These are phyloP conservation scores for Rhyacophila evoluta DNA, from an alignment of 2,888 invertebrate species.

Conservation along the genomic window DNA sequence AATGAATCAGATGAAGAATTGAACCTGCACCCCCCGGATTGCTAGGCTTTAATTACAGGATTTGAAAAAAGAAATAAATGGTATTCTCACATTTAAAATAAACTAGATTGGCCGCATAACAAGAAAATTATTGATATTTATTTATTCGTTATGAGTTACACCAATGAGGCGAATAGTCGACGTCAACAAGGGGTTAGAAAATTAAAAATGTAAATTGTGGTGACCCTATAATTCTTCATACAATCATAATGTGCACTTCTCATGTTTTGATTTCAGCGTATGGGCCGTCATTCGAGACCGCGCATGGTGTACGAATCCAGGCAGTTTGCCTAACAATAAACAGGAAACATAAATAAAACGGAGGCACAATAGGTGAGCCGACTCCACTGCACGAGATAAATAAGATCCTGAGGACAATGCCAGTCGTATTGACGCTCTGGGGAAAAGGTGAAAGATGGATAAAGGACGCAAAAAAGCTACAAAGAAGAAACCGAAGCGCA, in stretches of 20 bases:
- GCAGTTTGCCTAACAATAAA: slow-evolving; percentile 43
- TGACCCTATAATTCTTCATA: too few species aligned
- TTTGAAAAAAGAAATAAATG: too few species aligned
- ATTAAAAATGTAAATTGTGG: too few species aligned
- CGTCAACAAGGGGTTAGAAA: too few species aligned
- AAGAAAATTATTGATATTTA: too few species aligned
- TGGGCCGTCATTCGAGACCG: slow-evolving; percentile 30
- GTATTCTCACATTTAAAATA: too few species aligned
- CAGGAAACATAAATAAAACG: slow-evolving; percentile 54
- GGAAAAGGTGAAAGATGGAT: slow-evolving; percentile 37
- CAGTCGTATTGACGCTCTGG: slow-evolving; percentile 12
- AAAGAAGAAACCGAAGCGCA: slow-evolving; percentile 38
- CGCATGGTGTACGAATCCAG: background rate
- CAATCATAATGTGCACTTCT: background rate
- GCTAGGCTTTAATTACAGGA: too few species aligned
- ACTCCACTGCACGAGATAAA: slow-evolving; percentile 32
- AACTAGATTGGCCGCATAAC: too few species aligned
- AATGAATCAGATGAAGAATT: too few species aligned
- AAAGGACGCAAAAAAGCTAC: slow-evolving; percentile 39
- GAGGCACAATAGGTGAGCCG: slow-evolving; percentile 47
- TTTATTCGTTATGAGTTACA: too few species aligned
- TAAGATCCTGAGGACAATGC: slow-evolving; percentile 35
- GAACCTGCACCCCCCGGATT: too few species aligned
- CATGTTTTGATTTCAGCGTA: slow-evolving; percentile 6
- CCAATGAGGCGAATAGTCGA: too few species aligned